These are phyloP conservation scores for Cryptoblepharus egeriae DNA, from an alignment of 2,797 vertebrate species.

Conservation along the genomic window DNA sequence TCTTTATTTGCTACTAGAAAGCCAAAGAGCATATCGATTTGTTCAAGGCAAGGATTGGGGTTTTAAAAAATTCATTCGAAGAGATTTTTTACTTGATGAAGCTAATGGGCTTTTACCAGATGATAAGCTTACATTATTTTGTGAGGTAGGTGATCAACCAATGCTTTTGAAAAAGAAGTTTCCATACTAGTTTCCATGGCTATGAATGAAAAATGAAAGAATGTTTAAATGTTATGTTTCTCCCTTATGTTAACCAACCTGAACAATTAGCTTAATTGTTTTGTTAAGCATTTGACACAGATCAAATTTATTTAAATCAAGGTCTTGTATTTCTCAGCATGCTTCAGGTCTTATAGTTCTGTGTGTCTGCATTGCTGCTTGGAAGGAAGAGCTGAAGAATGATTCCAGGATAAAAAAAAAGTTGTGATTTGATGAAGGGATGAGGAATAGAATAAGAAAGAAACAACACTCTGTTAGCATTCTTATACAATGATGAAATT, in stretches of 20 bases:
- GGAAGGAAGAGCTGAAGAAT: not conserved
- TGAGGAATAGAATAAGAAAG: not conserved
- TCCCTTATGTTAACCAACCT: conserved; percentile 2
- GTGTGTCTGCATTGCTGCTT: not conserved
- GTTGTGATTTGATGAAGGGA: not conserved
- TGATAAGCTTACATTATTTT: conserved; percentile 97
- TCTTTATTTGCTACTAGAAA: conserved; percentile 83
- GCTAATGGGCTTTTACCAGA: conserved; percentile 97
- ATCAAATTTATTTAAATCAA: conserved; percentile 13
- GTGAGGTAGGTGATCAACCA: conserved; percentile 85
- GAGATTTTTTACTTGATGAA: conserved; percentile 98
- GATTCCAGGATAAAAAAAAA: not conserved
- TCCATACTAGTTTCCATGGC: conserved; percentile 37
- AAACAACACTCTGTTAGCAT: not conserved
- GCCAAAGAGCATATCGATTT: conserved; percentile 99
- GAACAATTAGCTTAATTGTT: conserved; percentile 17
- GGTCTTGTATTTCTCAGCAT: not conserved
- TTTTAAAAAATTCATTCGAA: conserved; percentile 98
- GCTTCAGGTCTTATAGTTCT: not conserved
- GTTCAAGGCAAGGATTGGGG: conserved; percentile 99
- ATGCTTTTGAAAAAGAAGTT: conserved; percentile 38
- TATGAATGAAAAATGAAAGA: conserved; percentile 17
- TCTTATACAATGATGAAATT: no score
- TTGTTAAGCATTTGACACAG: not conserved
- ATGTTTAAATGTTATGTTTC: conserved; percentile 7